Percentiles rank a stretch among this genome's conserved stretches.
Conservation (phyloP, 1,140 invertebrate species). For the Aphelenchoides fujianensis region DNA sequence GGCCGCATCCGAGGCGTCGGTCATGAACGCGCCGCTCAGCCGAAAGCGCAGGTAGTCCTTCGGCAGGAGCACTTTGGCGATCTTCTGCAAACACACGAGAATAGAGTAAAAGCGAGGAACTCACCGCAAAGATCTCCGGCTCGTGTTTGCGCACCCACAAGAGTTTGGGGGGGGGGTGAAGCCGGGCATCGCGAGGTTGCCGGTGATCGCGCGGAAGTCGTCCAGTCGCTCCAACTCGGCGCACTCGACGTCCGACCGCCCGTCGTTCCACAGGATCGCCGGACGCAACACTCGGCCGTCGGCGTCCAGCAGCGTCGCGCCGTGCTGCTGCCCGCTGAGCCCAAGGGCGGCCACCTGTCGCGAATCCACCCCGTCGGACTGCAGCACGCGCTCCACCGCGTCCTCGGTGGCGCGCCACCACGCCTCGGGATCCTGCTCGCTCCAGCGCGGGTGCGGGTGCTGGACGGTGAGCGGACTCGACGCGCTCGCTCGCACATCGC, state of each 20-base stretch:
- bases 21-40: slow-evolving; percentile 24
- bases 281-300: slow-evolving; percentile 28
- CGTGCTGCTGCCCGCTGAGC: slow-evolving; percentile 35
- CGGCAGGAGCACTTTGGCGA: slow-evolving; percentile 27
- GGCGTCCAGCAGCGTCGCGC: slow-evolving; percentile 24
- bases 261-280: slow-evolving; percentile 36
- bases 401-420: slow-evolving; percentile 23
- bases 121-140: slow-evolving; percentile 33
- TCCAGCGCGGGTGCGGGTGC: slow-evolving; percentile 26
- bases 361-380: neutral
- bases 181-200: slow-evolving; percentile 29
- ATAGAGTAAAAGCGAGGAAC: neutral
- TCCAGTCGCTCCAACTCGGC: slow-evolving; percentile 20
- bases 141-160: slow-evolving; percentile 28
- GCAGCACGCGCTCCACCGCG: slow-evolving; percentile 8
- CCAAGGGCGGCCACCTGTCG: slow-evolving; percentile 19
- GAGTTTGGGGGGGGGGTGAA: slow-evolving; percentile 37
- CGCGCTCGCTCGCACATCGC: slow-evolving; percentile 14
- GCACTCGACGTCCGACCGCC: slow-evolving; percentile 19
- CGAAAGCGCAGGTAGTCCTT: slow-evolving; percentile 33
- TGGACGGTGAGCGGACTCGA: slow-evolving; percentile 12
- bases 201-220: slow-evolving; percentile 28
- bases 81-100: slow-evolving; percentile 8
- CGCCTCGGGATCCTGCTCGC: slow-evolving; percentile 28
- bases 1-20: slow-evolving; percentile 29